A percentile compares a stretch with the other conserved stretches of the same genome.
Evolutionary conservation across 2,113 vertebrate genomes (phyloP).

Genomic region (Pteruthius melanotis): DNA sequence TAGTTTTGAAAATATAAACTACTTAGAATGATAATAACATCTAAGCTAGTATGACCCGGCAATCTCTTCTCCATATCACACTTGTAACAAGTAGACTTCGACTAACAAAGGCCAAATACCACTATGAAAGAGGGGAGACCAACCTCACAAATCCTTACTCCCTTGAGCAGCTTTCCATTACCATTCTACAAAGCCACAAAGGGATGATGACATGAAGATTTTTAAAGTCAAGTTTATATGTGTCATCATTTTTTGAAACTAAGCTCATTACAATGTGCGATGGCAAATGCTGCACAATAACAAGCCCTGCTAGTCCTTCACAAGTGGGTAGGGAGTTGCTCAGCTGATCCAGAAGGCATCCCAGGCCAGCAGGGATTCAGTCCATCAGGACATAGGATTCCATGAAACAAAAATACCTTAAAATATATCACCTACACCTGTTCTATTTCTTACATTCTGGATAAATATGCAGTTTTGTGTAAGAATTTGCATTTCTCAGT

Average conservation of each 20-base stretch:
- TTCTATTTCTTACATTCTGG: neutral
- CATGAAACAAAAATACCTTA: neutral
- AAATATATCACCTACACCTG: neutral
- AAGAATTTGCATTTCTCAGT: neutral
- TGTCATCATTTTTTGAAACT: neutral
- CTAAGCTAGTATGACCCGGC: neutral
- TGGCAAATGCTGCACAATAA: neutral
- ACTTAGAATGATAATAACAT: neutral
- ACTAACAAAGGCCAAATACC: neutral
- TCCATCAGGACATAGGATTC: neutral
- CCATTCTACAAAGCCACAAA: neutral
- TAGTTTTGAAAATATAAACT: neutral
- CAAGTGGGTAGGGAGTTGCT: accelerated
- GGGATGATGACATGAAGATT: neutral
- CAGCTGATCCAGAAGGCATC: neutral
- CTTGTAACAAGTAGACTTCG: neutral
- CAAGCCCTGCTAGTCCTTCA: neutral
- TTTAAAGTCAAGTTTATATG: neutral
- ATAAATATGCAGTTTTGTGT: neutral
- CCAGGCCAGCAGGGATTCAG: neutral
- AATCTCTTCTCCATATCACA: neutral
- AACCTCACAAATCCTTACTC: neutral
- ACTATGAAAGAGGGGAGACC: neutral
- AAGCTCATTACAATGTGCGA: neutral
- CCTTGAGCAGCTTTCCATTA: neutral